Percentiles rank a stretch among this genome's conserved stretches.
Evolutionary conservation across 1,140 invertebrate species (phyloP).

Genomic region (Hylaeus volcanicus): DNA sequence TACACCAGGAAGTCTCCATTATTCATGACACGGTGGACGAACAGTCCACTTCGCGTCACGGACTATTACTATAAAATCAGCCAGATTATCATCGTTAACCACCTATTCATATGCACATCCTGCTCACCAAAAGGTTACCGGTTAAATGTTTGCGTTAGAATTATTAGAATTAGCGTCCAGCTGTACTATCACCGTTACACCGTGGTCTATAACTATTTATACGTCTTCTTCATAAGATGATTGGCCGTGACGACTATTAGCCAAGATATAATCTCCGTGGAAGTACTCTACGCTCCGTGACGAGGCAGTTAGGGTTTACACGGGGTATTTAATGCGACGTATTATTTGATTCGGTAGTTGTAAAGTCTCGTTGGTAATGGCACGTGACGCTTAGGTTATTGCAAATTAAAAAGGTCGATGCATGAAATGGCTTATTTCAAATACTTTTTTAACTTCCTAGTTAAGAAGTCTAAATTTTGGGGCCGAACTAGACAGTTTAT

Average conservation of each 20-base stretch:
- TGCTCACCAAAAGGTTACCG: slow-evolving; percentile 9
- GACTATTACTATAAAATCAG: slow-evolving; percentile 41
- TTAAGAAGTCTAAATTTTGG: no score
- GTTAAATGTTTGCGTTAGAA: slow-evolving; percentile 30
- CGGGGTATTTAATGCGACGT: no score
- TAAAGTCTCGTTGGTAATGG: no score
- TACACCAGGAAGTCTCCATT: slow-evolving; percentile 28
- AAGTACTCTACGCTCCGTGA: neutral
- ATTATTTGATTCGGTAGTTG: no score
- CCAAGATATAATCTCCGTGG: neutral
- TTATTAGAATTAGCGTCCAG: slow-evolving; percentile 6
- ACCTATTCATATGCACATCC: slow-evolving; percentile 32
- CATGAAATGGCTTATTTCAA: no score
- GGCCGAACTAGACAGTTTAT: no score
- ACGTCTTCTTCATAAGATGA: neutral
- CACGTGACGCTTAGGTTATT: no score
- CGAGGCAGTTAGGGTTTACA: no score
- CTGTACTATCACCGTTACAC: slow-evolving; percentile 18
- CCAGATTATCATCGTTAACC: slow-evolving; percentile 33
- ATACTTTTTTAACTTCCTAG: no score
- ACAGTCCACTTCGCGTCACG: slow-evolving; percentile 14
- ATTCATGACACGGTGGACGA: slow-evolving; percentile 8
- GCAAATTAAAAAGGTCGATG: no score
- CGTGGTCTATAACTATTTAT: neutral
- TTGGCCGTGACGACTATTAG: neutral